Evolutionary conservation across 2,113 vertebrate genomes (phyloP), one percentile per base, ranked within the genome.

Genomic region (Calypte anna): DNA sequence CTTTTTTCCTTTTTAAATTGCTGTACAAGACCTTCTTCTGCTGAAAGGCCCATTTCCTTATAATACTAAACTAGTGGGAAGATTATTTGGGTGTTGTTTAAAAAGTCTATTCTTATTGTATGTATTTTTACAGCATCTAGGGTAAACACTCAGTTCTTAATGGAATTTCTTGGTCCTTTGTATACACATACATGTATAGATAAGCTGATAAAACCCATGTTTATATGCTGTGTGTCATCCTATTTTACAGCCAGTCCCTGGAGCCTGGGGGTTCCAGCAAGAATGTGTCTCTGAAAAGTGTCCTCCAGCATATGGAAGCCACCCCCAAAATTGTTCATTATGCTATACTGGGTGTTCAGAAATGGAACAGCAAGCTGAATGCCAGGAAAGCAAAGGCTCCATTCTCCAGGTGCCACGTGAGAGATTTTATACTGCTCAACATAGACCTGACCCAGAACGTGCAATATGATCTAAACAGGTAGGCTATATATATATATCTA

Each of bases 391-490:
- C 96, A 21, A 95, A 96, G 70, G 53, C 81, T 28, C 97, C 98
- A 0, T 99, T 99, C 98, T 99, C 99, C 38, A 98, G 99, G 55
- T 99, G 99, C 88, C 99, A 99, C 0, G 98, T 99, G 76, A 99
- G 98, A 30, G 99, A 99, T 94, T 99, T 99, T 66, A 97, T 99
- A 84, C 97, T 99, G 96, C 99, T 99, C 66, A 99, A 99, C 70
- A 98, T 98, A 90, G 99, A 99, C 96, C 97, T 99, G 96, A 99
- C 99, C 9, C 99, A 99, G 97, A 99, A 99, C 9, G 99, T 99
- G 73, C 99, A 99, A 96, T 99, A 99, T 54, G 99, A 99, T 96
- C 98, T 99, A 7, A 99, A 99, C 96, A 98, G 99, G 99, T 99
- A 96, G 91, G 98, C n/a, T 18, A 24, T 4, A 2, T 40, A 5